Percentiles rank a stretch among this genome's conserved stretches.
Conservation (phyloP, 2,113 vertebrate genomes). For the Chauna torquata region DNA sequence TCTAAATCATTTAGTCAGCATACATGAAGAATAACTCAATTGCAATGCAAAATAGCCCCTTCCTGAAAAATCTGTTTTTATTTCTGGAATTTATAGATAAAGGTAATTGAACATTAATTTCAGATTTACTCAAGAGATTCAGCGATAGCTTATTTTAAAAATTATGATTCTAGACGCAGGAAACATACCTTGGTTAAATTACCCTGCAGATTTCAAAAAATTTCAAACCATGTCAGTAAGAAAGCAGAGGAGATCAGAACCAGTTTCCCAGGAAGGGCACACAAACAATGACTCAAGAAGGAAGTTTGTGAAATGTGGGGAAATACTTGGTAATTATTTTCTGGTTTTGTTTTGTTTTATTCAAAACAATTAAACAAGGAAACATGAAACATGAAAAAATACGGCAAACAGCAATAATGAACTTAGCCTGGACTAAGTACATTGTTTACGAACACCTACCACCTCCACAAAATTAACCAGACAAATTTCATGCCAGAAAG, state of each 20-base stretch:
- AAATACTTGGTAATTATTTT: conserved; percentile 25
- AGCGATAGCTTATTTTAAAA: not conserved
- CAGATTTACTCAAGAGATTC: not conserved
- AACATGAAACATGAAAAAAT: not conserved
- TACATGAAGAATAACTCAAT: not conserved
- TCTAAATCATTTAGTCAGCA: not conserved
- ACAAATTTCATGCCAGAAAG: not conserved
- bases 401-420: not conserved
- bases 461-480: not conserved
- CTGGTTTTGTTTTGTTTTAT: not conserved
- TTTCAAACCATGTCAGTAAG: not conserved
- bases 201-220: conserved; percentile 1
- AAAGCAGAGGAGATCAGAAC: not conserved
- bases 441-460: not conserved
- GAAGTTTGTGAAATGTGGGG: conserved; percentile 17
- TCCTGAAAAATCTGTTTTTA: not conserved
- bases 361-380: not conserved
- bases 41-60: not conserved
- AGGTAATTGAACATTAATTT: not conserved
- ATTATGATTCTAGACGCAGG: not conserved
- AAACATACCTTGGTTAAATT: not conserved
- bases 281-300: conserved; percentile 31
- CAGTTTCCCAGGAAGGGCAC: conserved; percentile 12
- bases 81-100: not conserved
- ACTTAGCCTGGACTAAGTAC: not conserved